Evolutionary conservation across 2,113 vertebrate genomes (phyloP).

Genomic region (Aspidoscelis tigris): DNA sequence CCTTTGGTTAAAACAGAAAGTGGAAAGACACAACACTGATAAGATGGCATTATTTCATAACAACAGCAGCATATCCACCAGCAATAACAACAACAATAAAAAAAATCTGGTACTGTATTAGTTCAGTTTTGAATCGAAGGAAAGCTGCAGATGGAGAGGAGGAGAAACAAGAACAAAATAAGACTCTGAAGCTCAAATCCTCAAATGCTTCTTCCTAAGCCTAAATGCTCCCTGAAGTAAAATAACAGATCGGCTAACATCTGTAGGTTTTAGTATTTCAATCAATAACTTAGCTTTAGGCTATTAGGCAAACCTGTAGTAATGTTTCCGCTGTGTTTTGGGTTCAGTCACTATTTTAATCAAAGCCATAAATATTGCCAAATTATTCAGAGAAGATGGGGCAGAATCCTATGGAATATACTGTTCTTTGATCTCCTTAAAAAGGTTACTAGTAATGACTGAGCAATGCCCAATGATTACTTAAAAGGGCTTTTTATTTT

Average conservation of each 20-base stretch:
- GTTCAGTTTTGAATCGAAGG: neutral
- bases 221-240: slow-evolving; percentile 36
- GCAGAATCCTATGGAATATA: neutral
- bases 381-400: neutral
- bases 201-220: slow-evolving; percentile 38
- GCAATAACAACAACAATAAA: too few species aligned
- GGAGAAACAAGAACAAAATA: slow-evolving; percentile 14
- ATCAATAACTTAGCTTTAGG: slow-evolving; percentile 56
- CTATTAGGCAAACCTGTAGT: slow-evolving; percentile 53
- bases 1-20: neutral
- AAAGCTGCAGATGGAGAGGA: slow-evolving; percentile 26
- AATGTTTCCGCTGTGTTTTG: slow-evolving; percentile 51
- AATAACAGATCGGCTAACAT: slow-evolving; percentile 58
- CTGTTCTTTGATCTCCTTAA: neutral
- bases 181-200: slow-evolving; percentile 41
- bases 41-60: slow-evolving; percentile 20
- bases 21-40: neutral
- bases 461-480: neutral
- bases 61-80: neutral
- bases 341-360: slow-evolving; percentile 53
- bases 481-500: neutral
- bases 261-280: slow-evolving; percentile 57
- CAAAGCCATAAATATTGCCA: slow-evolving; percentile 32
- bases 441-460: slow-evolving; percentile 12
- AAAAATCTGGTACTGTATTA: neutral